Percentiles rank a stretch among this genome's conserved stretches.
phyloP scores from a whole-genome alignment of 2,113 vertebrate genomes.

The Polypterus bichir region DNA sequence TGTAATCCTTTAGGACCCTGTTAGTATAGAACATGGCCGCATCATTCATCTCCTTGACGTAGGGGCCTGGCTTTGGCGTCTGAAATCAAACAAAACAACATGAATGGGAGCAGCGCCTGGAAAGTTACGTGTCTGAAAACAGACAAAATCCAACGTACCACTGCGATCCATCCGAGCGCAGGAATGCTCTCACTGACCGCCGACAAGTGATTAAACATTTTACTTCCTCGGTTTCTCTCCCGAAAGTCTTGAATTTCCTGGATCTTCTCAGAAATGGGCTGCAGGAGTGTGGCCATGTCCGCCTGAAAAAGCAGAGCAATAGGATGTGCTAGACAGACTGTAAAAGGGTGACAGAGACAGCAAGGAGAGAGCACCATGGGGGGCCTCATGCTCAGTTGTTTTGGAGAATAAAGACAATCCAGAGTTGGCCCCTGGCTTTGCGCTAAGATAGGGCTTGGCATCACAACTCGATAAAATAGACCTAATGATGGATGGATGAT shows the following conservation, averaged over 20 bases:
- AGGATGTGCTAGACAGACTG: too few species aligned
- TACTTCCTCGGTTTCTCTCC: constrained; percentile 79
- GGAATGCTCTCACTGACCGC: constrained; percentile 93
- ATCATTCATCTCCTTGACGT: constrained; percentile 98
- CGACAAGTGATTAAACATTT: constrained; percentile 88
- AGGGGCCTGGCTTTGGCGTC: constrained; percentile 87
- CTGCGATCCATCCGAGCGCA: constrained; percentile 88
- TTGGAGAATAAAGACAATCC: too few species aligned
- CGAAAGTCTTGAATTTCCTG: constrained; percentile 86
- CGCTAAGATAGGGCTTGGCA: too few species aligned
- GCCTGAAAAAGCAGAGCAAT: constrained; percentile 37
- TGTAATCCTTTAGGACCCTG: constrained; percentile 95
- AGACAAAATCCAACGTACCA: constrained; percentile 52
- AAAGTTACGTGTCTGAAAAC: neutral
- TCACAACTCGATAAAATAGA: too few species aligned
- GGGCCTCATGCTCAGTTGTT: too few species aligned
- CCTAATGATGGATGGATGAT: too few species aligned
- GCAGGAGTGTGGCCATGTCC: constrained; percentile 67
- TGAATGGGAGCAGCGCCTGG: neutral
- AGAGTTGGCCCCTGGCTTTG: too few species aligned
- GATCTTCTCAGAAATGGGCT: constrained; percentile 87
- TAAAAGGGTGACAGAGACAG: too few species aligned
- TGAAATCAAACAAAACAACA: constrained; percentile 28
- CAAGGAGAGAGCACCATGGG: too few species aligned
- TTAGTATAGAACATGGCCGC: constrained; percentile 96